Conservation (phyloP, 2,113 vertebrate species). For the Amia ocellicauda region DNA sequence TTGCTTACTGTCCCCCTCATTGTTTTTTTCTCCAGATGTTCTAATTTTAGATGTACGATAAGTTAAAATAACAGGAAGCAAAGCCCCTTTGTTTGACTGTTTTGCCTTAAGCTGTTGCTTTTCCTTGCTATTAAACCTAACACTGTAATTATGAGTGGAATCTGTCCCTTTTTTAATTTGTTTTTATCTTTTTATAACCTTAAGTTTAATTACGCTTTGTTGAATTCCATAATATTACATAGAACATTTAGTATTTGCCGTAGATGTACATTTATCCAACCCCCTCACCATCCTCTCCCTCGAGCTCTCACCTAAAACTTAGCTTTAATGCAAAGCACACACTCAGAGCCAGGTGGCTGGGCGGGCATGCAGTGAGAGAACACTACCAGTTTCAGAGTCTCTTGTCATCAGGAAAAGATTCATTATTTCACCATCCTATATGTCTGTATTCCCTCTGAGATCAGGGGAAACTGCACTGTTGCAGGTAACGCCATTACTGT, state of each 20-base stretch:
- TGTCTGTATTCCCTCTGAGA: not conserved
- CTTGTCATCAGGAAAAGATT: not conserved
- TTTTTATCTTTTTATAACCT: not conserved
- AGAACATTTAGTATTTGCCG: not conserved
- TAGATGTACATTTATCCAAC: not conserved
- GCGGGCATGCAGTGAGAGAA: not conserved
- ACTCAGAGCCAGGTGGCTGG: conserved; percentile 17
- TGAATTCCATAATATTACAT: not conserved
- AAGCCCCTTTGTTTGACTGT: conserved; percentile 1
- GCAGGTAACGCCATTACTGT: too few species aligned
- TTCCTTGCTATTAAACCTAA: conserved; percentile 6
- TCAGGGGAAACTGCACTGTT: not conserved
- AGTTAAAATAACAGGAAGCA: conserved; percentile 19
- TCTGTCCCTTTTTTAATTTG: not conserved
- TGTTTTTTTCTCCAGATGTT: conserved; percentile 40
- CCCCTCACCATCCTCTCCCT: not conserved
- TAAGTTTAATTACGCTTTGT: not conserved
- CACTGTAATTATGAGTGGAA: not conserved
- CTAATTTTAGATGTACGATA: conserved; percentile 24
- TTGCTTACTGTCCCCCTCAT: conserved; percentile 42
- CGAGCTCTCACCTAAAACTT: not conserved
- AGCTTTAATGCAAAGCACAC: not conserved
- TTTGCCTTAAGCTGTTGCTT: not conserved
- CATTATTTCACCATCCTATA: conserved; percentile 11
- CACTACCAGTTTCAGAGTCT: not conserved